Base-by-base conservation (phyloP, 2,113 vertebrate genomes). In the Theropithecus gelada region DNA sequence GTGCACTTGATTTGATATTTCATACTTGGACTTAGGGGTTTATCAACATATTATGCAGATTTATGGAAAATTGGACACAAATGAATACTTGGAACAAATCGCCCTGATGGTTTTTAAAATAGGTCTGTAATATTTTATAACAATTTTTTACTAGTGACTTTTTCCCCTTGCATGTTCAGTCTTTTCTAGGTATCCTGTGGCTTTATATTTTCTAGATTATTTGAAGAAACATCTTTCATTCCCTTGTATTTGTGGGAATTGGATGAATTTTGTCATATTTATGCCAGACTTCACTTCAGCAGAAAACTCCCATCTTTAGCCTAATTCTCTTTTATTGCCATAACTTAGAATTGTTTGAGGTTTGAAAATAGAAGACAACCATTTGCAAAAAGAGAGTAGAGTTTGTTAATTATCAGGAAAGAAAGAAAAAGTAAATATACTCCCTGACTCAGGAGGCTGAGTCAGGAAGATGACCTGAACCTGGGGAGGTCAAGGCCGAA, bases 21-120 rank as follows among this genome's bases (percentile, higher is more conserved):
- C 48, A 87, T 96, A 90, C 93, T 97, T 97, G 92, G 93, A 94
- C 23, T 96, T 96, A 92, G 40, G 88, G 82, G n/a, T 55, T 97
- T 96, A 93, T 97, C 85, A 95, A 82, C 91, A 88, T 82, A 97
- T 96, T 97, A 97, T 98, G 94, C 79, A 97, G 81, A 96, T 97
- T 96, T 97, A 96, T 93, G 86, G 52, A 96, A 96, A 97, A 89
- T 92, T 94, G 87, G 90, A 96, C 86, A 85, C 82, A 93, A 85
- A 93, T 88, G 78, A 92, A 66, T 93, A 80, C 68, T 88, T 97
- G 81, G 73, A 94, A 90, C 30, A 88, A 94, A 94, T 78, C 75
- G 32, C 55, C 45, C 27, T 87, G 79, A 50, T 96, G 92, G 83
- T 91, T 95, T 96, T 93, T 73, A 48, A 95, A 94, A 64, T 9